Conservation (phyloP, 2,888 invertebrate species). For the Hyalella azteca region DNA sequence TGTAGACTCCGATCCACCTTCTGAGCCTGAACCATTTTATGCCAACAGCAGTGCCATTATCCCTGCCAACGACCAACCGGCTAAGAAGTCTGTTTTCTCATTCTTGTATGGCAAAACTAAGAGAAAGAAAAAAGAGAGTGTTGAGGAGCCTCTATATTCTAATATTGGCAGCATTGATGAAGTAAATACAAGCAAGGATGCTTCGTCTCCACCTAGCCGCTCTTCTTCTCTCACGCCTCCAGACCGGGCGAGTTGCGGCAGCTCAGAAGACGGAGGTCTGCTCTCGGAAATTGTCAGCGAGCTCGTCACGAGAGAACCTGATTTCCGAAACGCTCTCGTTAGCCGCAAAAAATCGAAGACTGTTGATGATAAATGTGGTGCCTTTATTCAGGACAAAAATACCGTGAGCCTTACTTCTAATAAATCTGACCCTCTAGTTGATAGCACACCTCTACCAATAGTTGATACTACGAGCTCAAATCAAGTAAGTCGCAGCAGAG, state of each 20-base stretch:
- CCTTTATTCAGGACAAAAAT: not conserved
- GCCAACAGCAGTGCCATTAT: not conserved
- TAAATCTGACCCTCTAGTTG: not conserved
- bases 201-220: constrained; percentile 39
- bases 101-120: constrained; percentile 55
- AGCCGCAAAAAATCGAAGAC: constrained; percentile 38
- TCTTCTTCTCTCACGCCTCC: constrained; percentile 40
- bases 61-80: not conserved
- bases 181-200: constrained; percentile 8
- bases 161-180: constrained; percentile 41
- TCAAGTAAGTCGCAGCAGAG: not conserved
- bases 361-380: not conserved
- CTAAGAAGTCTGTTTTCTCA: constrained; percentile 54
- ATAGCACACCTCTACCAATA: not conserved
- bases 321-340: constrained; percentile 45
- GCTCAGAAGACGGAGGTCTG: constrained; percentile 55
- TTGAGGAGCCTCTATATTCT: constrained; percentile 52
- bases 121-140: constrained; percentile 43
- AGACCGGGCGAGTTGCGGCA: constrained; percentile 51
- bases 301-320: constrained; percentile 48
- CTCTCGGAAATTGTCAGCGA: constrained; percentile 58
- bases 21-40: constrained; percentile 19
- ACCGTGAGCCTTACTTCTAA: not conserved
- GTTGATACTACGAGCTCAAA: not conserved
- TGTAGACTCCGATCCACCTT: not conserved